phyloP scores from a whole-genome alignment of 2,888 invertebrate genomes.

The Sympetrum striolatum region DNA sequence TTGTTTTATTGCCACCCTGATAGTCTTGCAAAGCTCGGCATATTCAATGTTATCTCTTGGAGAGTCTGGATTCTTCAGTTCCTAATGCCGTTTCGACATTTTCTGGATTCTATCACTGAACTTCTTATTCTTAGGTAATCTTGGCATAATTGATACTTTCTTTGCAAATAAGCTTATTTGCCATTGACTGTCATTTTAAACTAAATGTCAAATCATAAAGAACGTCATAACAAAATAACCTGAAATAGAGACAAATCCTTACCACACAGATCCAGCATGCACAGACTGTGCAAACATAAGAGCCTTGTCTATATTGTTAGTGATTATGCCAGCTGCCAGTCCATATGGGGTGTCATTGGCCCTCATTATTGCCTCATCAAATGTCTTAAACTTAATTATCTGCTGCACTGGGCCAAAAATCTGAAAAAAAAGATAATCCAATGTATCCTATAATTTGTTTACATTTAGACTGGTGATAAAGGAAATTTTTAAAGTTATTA shows the following conservation, averaged over 20 bases:
- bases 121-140: too few species aligned
- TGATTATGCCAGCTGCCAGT: slow-evolving; percentile 82
- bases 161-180: too few species aligned
- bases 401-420: slow-evolving; percentile 92
- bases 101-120: too few species aligned
- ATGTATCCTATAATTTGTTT: not conserved
- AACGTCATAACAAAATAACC: too few species aligned
- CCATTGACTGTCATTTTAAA: not conserved
- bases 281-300: slow-evolving; percentile 75
- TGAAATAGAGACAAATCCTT: slow-evolving; percentile 51
- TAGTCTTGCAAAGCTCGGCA: too few species aligned
- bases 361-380: slow-evolving; percentile 80
- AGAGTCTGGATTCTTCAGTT: too few species aligned
- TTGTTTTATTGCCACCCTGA: too few species aligned
- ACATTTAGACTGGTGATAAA: not conserved
- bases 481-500: too few species aligned
- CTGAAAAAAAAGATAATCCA: slow-evolving; percentile 58
- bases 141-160: too few species aligned
- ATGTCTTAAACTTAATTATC: slow-evolving; percentile 79
- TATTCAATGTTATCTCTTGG: too few species aligned
- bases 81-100: too few species aligned
- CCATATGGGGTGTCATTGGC: slow-evolving; percentile 84
- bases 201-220: too few species aligned
- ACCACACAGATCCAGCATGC: slow-evolving; percentile 85
- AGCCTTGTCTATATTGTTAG: slow-evolving; percentile 79